phyloP scores from a whole-genome alignment of 2,113 vertebrate species.

The Pelecanoides urinatrix region DNA sequence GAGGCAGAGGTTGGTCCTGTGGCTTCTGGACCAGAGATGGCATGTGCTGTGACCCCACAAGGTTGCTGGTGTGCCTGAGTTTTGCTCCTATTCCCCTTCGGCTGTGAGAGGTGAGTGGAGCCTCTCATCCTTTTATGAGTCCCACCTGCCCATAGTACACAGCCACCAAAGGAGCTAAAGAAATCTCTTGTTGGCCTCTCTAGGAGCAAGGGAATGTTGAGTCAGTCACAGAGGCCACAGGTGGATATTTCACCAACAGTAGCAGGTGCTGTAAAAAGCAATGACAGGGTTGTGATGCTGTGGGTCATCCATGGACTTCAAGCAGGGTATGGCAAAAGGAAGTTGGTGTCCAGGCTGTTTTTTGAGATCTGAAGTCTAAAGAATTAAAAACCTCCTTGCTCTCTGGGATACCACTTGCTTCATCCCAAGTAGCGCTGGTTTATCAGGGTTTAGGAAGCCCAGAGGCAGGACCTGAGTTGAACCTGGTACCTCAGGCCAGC shows the following conservation, averaged over 20 bases:
- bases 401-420: not conserved
- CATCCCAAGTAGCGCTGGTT: not conserved
- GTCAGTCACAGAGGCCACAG: not conserved
- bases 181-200: not conserved
- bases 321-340: not conserved
- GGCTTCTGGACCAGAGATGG: not conserved
- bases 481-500: not conserved
- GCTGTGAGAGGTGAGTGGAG: accelerated
- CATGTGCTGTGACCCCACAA: not conserved
- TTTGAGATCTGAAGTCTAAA: not conserved
- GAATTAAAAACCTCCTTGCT: not conserved
- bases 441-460: not conserved
- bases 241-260: not conserved
- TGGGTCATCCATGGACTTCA: not conserved
- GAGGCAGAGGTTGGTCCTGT: not conserved
- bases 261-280: not conserved
- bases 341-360: not conserved
- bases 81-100: not conserved
- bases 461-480: not conserved
- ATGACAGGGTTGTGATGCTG: not conserved
- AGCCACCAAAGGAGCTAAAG: not conserved
- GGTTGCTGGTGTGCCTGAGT: not conserved
- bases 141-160: not conserved
- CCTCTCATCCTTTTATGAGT: not conserved
- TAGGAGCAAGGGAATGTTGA: not conserved